Evolutionary conservation across 2,797 vertebrate species (phyloP).

Genomic region (Syncerus caffer): DNA sequence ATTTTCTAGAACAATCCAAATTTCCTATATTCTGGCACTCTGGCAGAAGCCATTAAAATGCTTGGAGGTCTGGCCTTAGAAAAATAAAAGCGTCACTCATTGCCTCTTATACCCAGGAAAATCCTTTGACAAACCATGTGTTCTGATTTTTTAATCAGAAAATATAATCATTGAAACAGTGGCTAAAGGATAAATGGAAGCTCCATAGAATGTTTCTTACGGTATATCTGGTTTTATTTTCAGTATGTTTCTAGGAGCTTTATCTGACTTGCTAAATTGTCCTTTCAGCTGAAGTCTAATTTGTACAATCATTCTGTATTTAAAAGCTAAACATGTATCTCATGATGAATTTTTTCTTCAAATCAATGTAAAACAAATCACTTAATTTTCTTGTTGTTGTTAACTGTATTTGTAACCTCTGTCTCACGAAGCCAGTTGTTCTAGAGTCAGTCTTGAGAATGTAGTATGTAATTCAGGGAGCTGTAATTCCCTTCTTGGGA

Average conservation of each 20-base stretch:
- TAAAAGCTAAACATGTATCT: conserved; percentile 43
- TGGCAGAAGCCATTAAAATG: not conserved
- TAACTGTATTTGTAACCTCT: not conserved
- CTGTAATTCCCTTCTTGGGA: not conserved
- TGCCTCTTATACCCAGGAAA: not conserved
- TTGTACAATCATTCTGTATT: conserved; percentile 46
- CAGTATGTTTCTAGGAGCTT: conserved; percentile 59
- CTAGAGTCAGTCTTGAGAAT: not conserved
- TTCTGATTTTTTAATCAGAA: conserved; percentile 24
- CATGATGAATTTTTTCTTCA: conserved; percentile 52
- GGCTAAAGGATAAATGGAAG: not conserved
- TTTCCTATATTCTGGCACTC: not conserved
- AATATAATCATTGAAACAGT: not conserved
- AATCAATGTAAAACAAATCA: conserved; percentile 38
- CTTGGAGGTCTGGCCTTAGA: not conserved
- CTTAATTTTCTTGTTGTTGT: conserved; percentile 34
- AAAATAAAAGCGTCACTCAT: not conserved
- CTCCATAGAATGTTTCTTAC: not conserved
- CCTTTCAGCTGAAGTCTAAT: conserved; percentile 50
- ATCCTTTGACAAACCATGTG: not conserved
- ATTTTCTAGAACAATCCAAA: not conserved
- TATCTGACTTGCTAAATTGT: conserved; percentile 60
- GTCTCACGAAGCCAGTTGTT: not conserved
- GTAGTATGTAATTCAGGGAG: not conserved
- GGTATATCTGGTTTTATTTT: not conserved